phyloP scores from a whole-genome alignment of 2,888 invertebrate genomes.

The Choristoneura rosaceana region DNA sequence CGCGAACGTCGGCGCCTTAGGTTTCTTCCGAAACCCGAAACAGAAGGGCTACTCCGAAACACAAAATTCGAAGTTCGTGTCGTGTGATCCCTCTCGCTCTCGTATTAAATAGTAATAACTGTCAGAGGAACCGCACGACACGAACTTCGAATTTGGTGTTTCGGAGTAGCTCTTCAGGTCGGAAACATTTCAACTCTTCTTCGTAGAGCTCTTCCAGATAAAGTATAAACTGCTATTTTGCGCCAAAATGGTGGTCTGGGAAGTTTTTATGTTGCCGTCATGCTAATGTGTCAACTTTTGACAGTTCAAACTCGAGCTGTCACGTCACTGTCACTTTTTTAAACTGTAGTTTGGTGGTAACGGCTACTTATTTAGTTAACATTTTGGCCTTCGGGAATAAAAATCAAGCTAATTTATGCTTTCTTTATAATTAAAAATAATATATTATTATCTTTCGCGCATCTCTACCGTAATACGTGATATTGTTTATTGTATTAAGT shows the following conservation, averaged over 20 bases:
- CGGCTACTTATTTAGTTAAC: neutral
- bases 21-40: too few relatives aligned
- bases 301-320: neutral
- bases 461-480: neutral
- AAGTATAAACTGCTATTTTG: neutral
- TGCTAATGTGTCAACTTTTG: neutral
- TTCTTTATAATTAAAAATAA: neutral
- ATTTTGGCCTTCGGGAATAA: neutral
- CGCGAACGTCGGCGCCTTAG: too few relatives aligned
- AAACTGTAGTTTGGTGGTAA: neutral
- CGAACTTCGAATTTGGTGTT: too few relatives aligned
- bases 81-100: too few relatives aligned
- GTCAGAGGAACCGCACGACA: too few relatives aligned
- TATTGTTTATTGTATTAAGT: neutral
- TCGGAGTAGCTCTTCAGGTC: too few relatives aligned
- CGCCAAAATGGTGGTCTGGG: neutral
- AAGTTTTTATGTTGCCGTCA: neutral
- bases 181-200: too few relatives aligned
- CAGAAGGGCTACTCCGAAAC: too few relatives aligned
- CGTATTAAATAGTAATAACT: too few relatives aligned
- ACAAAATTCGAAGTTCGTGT: too few relatives aligned
- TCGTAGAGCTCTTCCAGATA: too few relatives aligned
- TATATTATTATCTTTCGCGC: neutral
- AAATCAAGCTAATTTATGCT: neutral
- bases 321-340: neutral